A percentile compares a stretch with the other conserved stretches of the same genome.
These are phyloP conservation scores for Agrenia bidenticulata DNA, from an alignment of 2,888 invertebrate genomes.

Conservation along the genomic window DNA sequence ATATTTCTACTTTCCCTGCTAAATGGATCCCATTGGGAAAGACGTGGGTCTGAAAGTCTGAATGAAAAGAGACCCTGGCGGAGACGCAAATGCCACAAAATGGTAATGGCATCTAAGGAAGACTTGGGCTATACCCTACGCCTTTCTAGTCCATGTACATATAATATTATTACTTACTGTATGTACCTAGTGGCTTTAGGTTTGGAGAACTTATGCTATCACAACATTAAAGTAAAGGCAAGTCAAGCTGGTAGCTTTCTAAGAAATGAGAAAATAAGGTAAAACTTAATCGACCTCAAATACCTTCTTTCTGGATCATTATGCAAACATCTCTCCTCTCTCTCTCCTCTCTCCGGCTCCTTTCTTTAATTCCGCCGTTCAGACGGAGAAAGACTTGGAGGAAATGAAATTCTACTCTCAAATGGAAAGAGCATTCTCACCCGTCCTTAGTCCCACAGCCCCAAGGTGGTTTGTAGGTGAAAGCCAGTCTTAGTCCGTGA, in stretches of 20 bases:
- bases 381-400: too few species aligned
- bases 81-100: constrained; percentile 22
- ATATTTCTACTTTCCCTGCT: not conserved
- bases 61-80: constrained; percentile 19
- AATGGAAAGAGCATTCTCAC: too few species aligned
- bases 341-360: constrained; percentile 5
- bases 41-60: not conserved
- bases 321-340: constrained; percentile 31
- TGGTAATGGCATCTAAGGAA: constrained; percentile 21
- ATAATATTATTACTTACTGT: not conserved
- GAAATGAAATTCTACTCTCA: too few species aligned
- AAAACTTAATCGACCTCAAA: constrained; percentile 46
- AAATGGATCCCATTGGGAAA: constrained; percentile 18
- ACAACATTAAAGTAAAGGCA: constrained; percentile 20
- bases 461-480: constrained; percentile 7
- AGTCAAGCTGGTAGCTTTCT: constrained; percentile 25
- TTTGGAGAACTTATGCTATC: constrained; percentile 18
- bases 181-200: not conserved
- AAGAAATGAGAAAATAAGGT: constrained; percentile 30
- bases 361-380: constrained; percentile 12
- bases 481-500: not conserved
- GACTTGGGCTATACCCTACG: not conserved
- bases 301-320: constrained; percentile 46
- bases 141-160: not conserved
- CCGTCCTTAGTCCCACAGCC: not conserved